phyloP scores from a whole-genome alignment of 2,797 vertebrate species.

The Cyprinodon diabolis region DNA sequence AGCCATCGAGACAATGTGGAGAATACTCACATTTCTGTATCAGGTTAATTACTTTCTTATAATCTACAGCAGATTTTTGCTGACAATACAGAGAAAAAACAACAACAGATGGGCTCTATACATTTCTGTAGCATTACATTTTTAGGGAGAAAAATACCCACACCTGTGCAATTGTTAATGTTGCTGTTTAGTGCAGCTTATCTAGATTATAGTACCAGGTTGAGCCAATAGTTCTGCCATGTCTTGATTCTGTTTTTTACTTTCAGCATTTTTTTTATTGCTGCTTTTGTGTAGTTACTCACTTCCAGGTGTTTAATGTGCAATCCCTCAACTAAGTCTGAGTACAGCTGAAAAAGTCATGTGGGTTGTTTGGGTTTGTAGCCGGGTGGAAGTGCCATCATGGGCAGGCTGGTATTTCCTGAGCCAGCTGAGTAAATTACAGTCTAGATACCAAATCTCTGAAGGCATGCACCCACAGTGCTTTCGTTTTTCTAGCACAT shows the following conservation, averaged over 20 bases:
- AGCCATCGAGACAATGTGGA: constrained; percentile 55
- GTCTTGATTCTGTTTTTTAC: background rate
- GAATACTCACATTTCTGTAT: constrained; percentile 54
- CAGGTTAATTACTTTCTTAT: constrained; percentile 69
- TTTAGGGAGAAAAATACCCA: constrained; percentile 6
- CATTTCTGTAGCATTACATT: constrained; percentile 19
- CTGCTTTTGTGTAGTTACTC: constrained; percentile 1
- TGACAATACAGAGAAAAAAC: constrained; percentile 52
- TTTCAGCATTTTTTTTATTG: constrained; percentile 1
- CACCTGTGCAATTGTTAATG: constrained; percentile 54
- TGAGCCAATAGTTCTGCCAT: constrained; percentile 1
- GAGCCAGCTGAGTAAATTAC: constrained; percentile 60
- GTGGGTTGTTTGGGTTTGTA: constrained; percentile 62
- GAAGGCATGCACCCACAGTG: constrained; percentile 12
- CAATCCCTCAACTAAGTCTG: constrained; percentile 19
- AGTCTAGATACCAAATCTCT: constrained; percentile 26
- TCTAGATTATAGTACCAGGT: constrained; percentile 13
- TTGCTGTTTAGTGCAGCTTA: constrained; percentile 7
- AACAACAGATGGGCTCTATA: constrained; percentile 11
- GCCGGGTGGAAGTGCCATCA: constrained; percentile 61
- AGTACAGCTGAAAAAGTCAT: constrained; percentile 16
- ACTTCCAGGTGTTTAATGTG: constrained; percentile 7
- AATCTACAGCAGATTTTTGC: constrained; percentile 47
- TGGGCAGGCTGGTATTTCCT: constrained; percentile 76
- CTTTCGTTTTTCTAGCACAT: background rate